These are phyloP conservation scores for Thymelicus lineola DNA, from an alignment of 2,888 invertebrate species.

Conservation along the genomic window DNA sequence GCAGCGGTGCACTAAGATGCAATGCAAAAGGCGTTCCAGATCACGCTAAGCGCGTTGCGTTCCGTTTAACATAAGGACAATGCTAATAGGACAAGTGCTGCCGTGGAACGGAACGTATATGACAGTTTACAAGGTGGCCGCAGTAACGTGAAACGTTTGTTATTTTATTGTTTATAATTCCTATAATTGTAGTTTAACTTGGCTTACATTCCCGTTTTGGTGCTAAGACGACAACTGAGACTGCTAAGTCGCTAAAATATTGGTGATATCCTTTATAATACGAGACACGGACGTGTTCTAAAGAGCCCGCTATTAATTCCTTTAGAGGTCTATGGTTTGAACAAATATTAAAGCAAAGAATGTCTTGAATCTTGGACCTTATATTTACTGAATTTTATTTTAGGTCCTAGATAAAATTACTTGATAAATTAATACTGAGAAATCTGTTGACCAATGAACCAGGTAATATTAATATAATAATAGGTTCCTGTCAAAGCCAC, in stretches of 20 bases:
- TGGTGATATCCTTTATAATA: slow-evolving; percentile 17
- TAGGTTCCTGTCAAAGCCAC: too few species aligned
- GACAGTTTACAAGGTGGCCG: slow-evolving; percentile 66
- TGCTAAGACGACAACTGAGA: slow-evolving; percentile 30
- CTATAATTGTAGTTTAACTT: slow-evolving; percentile 38
- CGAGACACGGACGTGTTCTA: slow-evolving; percentile 1
- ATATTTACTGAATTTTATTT: too few species aligned
- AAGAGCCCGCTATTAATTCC: slow-evolving; percentile 22
- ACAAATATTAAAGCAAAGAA: background rate
- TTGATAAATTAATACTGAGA: too few species aligned
- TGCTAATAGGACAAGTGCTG: slow-evolving; percentile 74
- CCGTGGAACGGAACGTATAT: slow-evolving; percentile 65
- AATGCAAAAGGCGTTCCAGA: slow-evolving; percentile 72
- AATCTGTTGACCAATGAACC: too few species aligned
- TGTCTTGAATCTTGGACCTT: background rate
- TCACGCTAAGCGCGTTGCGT: slow-evolving; percentile 68
- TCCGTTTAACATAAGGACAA: slow-evolving; percentile 64
- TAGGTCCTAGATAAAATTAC: too few species aligned
- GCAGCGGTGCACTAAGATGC: slow-evolving; percentile 38
- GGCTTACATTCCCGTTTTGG: slow-evolving; percentile 36
- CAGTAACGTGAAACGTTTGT: slow-evolving; percentile 46
- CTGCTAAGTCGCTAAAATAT: slow-evolving; percentile 36
- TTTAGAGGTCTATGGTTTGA: slow-evolving; percentile 10
- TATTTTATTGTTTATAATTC: slow-evolving; percentile 44
- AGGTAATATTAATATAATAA: too few species aligned